Evolutionary conservation across 64 coral and sea anemone genomes (phyloP).

Genomic region (Actinia tenebrosa): DNA sequence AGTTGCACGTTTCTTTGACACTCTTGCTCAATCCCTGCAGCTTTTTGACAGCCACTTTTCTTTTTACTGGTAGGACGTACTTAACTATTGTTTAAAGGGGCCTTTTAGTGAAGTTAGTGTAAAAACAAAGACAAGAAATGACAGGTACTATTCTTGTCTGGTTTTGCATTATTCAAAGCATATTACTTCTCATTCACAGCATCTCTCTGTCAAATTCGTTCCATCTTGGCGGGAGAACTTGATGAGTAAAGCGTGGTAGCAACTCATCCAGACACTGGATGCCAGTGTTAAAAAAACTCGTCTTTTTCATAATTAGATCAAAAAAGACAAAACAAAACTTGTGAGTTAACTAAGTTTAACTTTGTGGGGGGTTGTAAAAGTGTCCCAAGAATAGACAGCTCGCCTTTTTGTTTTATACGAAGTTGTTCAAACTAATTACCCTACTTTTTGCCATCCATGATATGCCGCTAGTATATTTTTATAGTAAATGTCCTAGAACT

Average conservation of each 20-base stretch:
- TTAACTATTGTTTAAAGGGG: not conserved
- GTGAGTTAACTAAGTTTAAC: not conserved
- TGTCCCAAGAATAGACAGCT: not conserved
- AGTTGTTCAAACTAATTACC: too few species aligned
- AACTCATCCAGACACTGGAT: not conserved
- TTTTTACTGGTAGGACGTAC: not conserved
- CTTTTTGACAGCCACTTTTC: too few species aligned
- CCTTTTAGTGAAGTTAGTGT: not conserved
- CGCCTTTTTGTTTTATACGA: not conserved
- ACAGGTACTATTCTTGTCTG: too few species aligned
- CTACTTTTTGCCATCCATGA: not conserved
- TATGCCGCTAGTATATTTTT: not conserved
- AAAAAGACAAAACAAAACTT: not conserved
- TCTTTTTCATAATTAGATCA: not conserved
- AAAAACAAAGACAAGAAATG: too few species aligned
- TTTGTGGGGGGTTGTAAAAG: constrained; percentile 1
- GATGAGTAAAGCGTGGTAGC: too few species aligned
- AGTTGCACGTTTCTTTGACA: too few species aligned
- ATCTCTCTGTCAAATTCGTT: too few species aligned
- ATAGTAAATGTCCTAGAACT: not conserved
- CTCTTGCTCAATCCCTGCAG: too few species aligned
- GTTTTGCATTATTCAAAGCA: too few species aligned
- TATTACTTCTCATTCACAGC: too few species aligned
- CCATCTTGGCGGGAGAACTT: too few species aligned
- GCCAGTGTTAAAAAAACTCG: not conserved